These are phyloP conservation scores for Eupithecia subfuscata DNA, from an alignment of 2,888 invertebrate species.

Conservation along the genomic window DNA sequence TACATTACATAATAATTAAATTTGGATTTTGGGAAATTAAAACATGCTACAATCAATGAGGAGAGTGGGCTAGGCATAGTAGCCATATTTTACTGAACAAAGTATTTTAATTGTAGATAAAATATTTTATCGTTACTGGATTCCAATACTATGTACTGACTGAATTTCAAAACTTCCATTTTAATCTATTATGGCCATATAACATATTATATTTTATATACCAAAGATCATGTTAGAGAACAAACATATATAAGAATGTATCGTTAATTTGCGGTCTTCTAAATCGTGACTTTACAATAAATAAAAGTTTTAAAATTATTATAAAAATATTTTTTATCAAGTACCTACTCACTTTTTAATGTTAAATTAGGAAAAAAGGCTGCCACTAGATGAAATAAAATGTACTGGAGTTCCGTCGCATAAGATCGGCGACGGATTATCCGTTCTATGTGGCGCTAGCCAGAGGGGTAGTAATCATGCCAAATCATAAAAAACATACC, in stretches of 20 bases:
- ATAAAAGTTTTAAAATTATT: conserved; percentile 60
- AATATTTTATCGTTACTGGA: conserved; percentile 51
- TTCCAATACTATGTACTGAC: conserved; percentile 59
- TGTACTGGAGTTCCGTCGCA: too few species aligned
- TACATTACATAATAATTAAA: not conserved
- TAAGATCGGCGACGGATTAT: too few species aligned
- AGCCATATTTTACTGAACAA: conserved; percentile 36
- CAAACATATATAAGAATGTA: conserved; percentile 68
- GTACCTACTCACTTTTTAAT: not conserved
- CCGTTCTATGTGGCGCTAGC: too few species aligned
- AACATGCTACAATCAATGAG: not conserved
- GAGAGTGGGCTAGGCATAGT: not conserved
- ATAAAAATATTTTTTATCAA: not conserved
- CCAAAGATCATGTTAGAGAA: conserved; percentile 78
- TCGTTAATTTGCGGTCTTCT: conserved; percentile 4
- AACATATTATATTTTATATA: conserved; percentile 77
- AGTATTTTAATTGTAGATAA: conserved; percentile 50
- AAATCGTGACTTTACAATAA: conserved; percentile 52
- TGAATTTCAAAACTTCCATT: conserved; percentile 68
- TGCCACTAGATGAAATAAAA: too few species aligned
- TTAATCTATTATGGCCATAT: conserved; percentile 70
- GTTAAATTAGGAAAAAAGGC: not conserved
- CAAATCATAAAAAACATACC: not conserved
- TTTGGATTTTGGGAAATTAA: not conserved
- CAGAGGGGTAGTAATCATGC: not conserved